phyloP scores from a whole-genome alignment of 1,140 invertebrate genomes.

The Drosophila ananassae region DNA sequence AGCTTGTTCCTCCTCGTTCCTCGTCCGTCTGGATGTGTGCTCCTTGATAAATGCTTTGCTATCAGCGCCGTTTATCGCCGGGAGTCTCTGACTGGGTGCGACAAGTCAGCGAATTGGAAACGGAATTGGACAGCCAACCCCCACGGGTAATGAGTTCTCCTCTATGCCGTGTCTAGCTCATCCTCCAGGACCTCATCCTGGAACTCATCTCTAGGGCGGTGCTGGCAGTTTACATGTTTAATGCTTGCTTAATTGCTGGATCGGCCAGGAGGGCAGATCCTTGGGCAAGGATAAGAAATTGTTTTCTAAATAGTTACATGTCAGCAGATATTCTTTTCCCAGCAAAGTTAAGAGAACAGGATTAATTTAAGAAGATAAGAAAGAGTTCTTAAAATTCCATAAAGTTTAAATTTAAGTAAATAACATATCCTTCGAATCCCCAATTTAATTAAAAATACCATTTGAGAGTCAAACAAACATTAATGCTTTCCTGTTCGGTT shows the following conservation, averaged over 20 bases:
- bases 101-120: conserved; percentile 79
- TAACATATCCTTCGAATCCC: not conserved
- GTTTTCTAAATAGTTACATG: conserved; percentile 29
- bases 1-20: conserved; percentile 38
- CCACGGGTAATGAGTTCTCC: conserved; percentile 48
- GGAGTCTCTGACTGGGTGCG: conserved; percentile 68
- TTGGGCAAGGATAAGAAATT: conserved; percentile 34
- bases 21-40: conserved; percentile 1
- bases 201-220: conserved; percentile 64
- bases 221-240: conserved; percentile 74
- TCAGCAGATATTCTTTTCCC: conserved; percentile 5
- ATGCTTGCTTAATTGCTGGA: conserved; percentile 67
- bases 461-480: not conserved
- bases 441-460: not conserved
- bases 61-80: conserved; percentile 79
- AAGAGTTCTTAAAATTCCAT: not conserved
- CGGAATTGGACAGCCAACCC: conserved; percentile 26
- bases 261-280: conserved; percentile 24
- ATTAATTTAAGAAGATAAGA: not conserved
- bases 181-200: conserved; percentile 1
- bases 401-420: no score
- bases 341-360: not conserved
- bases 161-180: conserved; percentile 1
- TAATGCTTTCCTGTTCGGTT: not conserved
- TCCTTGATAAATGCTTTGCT: conserved; percentile 74